phyloP scores from a whole-genome alignment of 2,113 vertebrate species.

The Spea bombifrons region DNA sequence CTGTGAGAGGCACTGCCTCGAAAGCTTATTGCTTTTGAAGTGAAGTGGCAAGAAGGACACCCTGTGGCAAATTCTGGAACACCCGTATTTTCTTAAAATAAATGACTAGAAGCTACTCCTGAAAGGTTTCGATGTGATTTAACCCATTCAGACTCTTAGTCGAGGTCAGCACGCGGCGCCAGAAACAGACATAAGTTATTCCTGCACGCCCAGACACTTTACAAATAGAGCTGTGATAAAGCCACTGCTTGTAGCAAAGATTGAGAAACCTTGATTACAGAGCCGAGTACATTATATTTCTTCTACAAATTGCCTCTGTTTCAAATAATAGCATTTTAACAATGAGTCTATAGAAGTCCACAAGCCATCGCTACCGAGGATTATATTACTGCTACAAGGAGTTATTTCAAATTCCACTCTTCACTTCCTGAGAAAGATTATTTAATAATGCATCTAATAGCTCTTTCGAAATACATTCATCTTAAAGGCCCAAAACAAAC shows the following conservation, averaged over 20 bases:
- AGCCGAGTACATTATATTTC: slow-evolving; percentile 47
- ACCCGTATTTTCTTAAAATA: slow-evolving; percentile 72
- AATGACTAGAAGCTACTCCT: slow-evolving; percentile 90
- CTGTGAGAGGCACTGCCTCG: slow-evolving; percentile 61
- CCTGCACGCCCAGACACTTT: slow-evolving; percentile 84
- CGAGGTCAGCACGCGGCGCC: background rate
- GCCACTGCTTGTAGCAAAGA: slow-evolving; percentile 94
- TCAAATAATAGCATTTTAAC: background rate
- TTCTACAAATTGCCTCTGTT: background rate
- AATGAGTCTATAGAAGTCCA: background rate
- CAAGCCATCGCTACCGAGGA: too few species aligned
- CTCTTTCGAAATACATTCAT: background rate
- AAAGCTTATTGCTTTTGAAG: slow-evolving; percentile 70
- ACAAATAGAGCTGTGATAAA: slow-evolving; percentile 85
- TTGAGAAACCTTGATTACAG: slow-evolving; percentile 95
- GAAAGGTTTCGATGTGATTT: slow-evolving; percentile 92
- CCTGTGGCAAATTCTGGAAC: slow-evolving; percentile 85
- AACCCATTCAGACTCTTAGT: slow-evolving; percentile 56
- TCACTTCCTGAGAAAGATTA: background rate
- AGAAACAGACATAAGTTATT: slow-evolving; percentile 76
- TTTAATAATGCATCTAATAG: background rate
- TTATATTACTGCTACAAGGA: too few species aligned
- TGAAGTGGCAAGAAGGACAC: slow-evolving; percentile 87
- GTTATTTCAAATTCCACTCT: too few species aligned
- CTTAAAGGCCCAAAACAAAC: background rate